phyloP scores from a whole-genome alignment of 64 coral and sea anemone species.

The Dendrophyllia cribrosa region DNA sequence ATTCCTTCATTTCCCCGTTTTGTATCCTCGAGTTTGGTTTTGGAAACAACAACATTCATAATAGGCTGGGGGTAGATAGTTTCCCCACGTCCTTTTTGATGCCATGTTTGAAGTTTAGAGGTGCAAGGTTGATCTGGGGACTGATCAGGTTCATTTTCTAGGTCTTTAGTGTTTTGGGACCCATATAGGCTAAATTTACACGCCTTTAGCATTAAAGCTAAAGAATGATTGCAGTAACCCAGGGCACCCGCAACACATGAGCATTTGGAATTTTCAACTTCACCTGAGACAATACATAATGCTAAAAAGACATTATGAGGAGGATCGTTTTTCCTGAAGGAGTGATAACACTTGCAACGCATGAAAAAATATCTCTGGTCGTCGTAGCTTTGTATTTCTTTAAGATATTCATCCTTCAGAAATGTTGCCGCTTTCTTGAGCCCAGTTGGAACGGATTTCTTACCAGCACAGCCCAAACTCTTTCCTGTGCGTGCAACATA shows the following conservation, averaged over 20 bases:
- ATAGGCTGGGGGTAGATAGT: constrained; percentile 56
- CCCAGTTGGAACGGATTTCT: constrained; percentile 5
- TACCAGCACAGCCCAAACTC: constrained; percentile 3
- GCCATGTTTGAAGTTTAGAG: constrained; percentile 42
- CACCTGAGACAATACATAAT: constrained; percentile 21
- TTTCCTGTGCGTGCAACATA: constrained; percentile 5
- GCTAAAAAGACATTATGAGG: constrained; percentile 19
- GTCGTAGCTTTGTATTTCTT: not conserved
- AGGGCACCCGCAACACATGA: constrained; percentile 28
- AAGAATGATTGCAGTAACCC: constrained; percentile 41
- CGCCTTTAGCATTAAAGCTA: constrained; percentile 45
- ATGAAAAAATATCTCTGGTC: constrained; percentile 29
- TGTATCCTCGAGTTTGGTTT: not conserved
- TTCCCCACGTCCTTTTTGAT: constrained; percentile 53
- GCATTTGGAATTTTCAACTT: constrained; percentile 25
- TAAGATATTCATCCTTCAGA: constrained; percentile 48
- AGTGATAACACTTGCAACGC: constrained; percentile 40
- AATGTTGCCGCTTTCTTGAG: constrained; percentile 29
- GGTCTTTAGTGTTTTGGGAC: not conserved
- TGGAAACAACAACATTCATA: constrained; percentile 22
- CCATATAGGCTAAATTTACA: constrained; percentile 44
- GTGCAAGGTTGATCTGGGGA: constrained; percentile 42
- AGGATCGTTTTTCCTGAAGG: constrained; percentile 11
- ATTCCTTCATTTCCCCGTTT: constrained; percentile 40
- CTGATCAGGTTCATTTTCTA: constrained; percentile 44